phyloP scores from a whole-genome alignment of 2,888 invertebrate species.

The Platycheirus rosarum region DNA sequence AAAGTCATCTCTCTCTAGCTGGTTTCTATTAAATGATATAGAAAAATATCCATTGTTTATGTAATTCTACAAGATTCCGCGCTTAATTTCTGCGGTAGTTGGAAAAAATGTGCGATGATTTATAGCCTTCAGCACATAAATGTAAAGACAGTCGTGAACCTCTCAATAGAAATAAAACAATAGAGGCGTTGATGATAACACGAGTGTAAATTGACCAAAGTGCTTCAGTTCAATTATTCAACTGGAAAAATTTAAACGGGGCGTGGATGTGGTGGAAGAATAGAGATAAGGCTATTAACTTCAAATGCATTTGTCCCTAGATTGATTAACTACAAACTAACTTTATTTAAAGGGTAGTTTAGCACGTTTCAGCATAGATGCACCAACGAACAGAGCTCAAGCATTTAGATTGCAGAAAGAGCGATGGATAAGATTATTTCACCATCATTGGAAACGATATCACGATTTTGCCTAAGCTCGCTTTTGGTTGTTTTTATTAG shows the following conservation, averaged over 20 bases:
- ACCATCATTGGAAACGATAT: no score
- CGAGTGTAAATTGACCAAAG: constrained; percentile 51
- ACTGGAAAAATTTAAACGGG: background rate
- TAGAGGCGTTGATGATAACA: constrained; percentile 55
- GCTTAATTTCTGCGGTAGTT: constrained; percentile 63
- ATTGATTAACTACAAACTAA: no score
- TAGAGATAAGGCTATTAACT: no score
- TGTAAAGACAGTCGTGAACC: constrained; percentile 20
- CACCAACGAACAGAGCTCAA: no score
- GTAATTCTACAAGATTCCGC: constrained; percentile 62
- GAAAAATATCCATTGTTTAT: constrained; percentile 59
- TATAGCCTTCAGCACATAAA: constrained; percentile 52
- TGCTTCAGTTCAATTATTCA: constrained; percentile 23
- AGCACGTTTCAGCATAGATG: no score
- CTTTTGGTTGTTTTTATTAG: no score
- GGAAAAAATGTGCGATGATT: constrained; percentile 58
- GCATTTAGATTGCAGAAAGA: no score
- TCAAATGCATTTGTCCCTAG: no score
- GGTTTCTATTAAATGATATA: constrained; percentile 25
- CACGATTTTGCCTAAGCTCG: no score
- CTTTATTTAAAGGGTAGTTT: no score
- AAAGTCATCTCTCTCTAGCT: constrained; percentile 22
- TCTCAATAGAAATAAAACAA: constrained; percentile 54
- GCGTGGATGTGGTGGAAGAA: no score
- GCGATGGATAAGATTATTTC: no score